Percentiles rank a stretch among this genome's conserved stretches.
Evolutionary conservation across 2,113 vertebrate genomes (phyloP).

Genomic region (Gallinago undulata): DNA sequence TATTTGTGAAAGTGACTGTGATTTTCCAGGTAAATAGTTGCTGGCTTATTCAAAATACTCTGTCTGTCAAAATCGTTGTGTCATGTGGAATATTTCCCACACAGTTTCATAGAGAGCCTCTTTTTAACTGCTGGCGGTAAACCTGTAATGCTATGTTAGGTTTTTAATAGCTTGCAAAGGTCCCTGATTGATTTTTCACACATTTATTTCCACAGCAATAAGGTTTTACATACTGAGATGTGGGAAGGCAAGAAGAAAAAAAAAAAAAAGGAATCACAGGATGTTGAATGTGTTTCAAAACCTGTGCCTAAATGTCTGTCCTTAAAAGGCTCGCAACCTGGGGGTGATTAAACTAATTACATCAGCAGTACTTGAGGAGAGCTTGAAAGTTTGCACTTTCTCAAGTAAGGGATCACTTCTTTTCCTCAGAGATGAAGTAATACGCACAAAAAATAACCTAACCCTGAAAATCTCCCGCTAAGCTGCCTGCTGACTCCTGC

Average conservation of each 20-base stretch:
- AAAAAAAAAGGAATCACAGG: not conserved
- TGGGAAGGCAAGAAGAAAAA: not conserved
- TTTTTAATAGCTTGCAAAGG: slow-evolving; percentile 38
- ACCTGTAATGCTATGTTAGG: not conserved
- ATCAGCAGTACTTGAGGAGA: not conserved
- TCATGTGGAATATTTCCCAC: not conserved
- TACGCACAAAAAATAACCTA: not conserved
- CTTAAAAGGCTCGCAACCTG: not conserved
- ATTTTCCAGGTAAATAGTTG: slow-evolving; percentile 21
- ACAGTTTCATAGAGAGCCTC: not conserved
- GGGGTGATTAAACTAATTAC: not conserved
- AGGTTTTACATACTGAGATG: slow-evolving; percentile 38
- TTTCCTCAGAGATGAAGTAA: not conserved
- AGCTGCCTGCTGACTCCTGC: not conserved
- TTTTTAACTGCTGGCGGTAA: slow-evolving; percentile 35
- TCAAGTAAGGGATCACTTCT: not conserved
- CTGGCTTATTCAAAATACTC: slow-evolving; percentile 1
- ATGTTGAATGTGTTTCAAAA: not conserved
- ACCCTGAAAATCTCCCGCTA: not conserved
- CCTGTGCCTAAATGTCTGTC: not conserved
- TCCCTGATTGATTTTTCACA: slow-evolving; percentile 54
- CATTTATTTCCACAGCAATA: slow-evolving; percentile 47
- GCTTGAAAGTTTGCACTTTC: not conserved
- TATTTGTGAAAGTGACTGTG: not conserved
- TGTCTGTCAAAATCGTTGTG: not conserved